Percentiles rank a stretch among this genome's conserved stretches.
Conservation (phyloP, 2,797 vertebrate species). For the Hippocampus kuda region DNA sequence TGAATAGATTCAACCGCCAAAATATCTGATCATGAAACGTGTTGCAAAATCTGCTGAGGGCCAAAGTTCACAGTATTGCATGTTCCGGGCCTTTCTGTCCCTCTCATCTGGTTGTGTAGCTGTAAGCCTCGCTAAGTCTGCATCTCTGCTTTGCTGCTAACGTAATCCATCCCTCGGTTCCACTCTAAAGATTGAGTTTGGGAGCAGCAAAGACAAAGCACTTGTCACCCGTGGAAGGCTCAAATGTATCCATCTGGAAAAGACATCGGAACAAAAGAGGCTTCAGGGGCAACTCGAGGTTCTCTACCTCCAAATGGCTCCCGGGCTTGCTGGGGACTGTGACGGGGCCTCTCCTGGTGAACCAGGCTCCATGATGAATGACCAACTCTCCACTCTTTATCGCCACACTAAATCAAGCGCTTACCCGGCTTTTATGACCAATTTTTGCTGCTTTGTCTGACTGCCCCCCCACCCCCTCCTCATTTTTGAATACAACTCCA, state of each 20-base stretch:
- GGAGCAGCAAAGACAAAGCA: slow-evolving; percentile 35
- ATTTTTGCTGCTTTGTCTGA: slow-evolving; percentile 69
- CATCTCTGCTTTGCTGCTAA: slow-evolving; percentile 29
- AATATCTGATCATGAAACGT: background rate
- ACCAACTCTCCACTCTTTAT: slow-evolving; percentile 71
- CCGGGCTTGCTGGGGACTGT: slow-evolving; percentile 58
- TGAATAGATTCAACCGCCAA: background rate
- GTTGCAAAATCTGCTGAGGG: background rate
- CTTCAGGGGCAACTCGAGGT: slow-evolving; percentile 50
- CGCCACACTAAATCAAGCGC: slow-evolving; percentile 73
- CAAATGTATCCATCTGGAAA: slow-evolving; percentile 59
- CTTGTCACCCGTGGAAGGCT: slow-evolving; percentile 31
- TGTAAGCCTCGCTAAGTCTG: slow-evolving; percentile 20
- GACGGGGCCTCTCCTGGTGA: slow-evolving; percentile 70
- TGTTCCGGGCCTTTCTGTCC: slow-evolving; percentile 13
- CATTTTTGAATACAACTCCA: slow-evolving; percentile 58
- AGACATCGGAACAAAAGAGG: slow-evolving; percentile 45
- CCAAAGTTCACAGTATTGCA: background rate
- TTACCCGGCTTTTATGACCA: slow-evolving; percentile 73
- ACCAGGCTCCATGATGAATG: slow-evolving; percentile 68
- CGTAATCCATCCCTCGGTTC: slow-evolving; percentile 25
- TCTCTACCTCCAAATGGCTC: slow-evolving; percentile 42
- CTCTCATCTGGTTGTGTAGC: slow-evolving; percentile 20
- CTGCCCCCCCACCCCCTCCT: slow-evolving; percentile 18
- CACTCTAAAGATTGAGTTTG: slow-evolving; percentile 36